phyloP scores from a whole-genome alignment of 1,140 invertebrate species.

The Drosophila nigrodunni region DNA sequence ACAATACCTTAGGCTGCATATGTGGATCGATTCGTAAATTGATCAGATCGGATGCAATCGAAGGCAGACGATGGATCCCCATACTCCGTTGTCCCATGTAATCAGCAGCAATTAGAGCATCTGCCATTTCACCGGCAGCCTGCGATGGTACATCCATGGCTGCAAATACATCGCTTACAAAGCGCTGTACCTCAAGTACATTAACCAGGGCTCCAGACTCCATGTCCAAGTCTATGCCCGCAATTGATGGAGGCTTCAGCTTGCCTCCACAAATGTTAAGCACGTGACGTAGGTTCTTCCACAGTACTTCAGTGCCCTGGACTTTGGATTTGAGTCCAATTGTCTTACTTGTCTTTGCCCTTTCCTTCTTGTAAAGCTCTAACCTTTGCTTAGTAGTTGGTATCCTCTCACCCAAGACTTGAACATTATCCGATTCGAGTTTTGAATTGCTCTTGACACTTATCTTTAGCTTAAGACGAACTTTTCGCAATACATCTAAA shows the following conservation, averaged over 20 bases:
- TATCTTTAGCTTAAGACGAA: background rate
- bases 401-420: background rate
- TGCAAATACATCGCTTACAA: conserved; percentile 48
- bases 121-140: conserved; percentile 89
- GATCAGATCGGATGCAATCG: conserved; percentile 40
- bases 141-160: conserved; percentile 49
- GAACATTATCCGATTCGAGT: background rate
- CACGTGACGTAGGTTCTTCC: conserved; percentile 49
- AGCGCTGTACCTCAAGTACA: conserved; percentile 49
- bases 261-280: conserved; percentile 23
- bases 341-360: background rate
- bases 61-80: conserved; percentile 86
- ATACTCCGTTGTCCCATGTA: conserved; percentile 94
- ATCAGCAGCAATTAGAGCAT: conserved; percentile 92
- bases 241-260: background rate
- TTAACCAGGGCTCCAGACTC: conserved; percentile 13
- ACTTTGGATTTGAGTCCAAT: background rate
- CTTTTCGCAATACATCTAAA: conserved; percentile 33
- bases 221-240: background rate
- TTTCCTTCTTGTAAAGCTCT: background rate
- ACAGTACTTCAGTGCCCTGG: conserved; percentile 2
- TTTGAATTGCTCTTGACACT: background rate
- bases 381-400: background rate
- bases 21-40: conserved; percentile 30
- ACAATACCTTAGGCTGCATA: conserved; percentile 87